Conservation (phyloP, 2,888 invertebrate genomes). For the Calliphora vomitoria region DNA sequence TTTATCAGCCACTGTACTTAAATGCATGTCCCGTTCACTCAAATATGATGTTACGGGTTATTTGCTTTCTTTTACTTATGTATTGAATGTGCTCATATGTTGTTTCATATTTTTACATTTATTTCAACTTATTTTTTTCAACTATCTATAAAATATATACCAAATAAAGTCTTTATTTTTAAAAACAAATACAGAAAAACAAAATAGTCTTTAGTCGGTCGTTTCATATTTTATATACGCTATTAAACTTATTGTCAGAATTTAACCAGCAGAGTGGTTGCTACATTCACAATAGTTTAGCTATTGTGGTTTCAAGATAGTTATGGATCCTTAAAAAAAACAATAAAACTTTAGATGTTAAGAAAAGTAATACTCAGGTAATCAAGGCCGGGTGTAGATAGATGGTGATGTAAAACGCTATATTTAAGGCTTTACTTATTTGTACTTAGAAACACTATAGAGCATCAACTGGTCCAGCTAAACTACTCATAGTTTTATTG, state of each 20-base stretch:
- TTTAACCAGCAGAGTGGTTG: not conserved
- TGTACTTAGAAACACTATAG: too few species aligned
- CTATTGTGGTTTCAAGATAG: too few species aligned
- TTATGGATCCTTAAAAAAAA: too few species aligned
- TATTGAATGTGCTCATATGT: conserved; percentile 32
- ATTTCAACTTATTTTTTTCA: conserved; percentile 19
- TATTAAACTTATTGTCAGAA: conserved; percentile 5
- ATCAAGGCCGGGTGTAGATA: too few species aligned
- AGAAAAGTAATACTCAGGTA: too few species aligned
- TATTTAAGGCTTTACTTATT: too few species aligned
- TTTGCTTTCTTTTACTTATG: conserved; percentile 60
- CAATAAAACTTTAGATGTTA: too few species aligned
- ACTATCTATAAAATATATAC: conserved; percentile 10
- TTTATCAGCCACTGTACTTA: conserved; percentile 8
- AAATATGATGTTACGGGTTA: conserved; percentile 64
- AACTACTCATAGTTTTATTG: not conserved
- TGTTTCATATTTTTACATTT: conserved; percentile 33
- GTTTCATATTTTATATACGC: conserved; percentile 33
- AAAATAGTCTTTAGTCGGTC: conserved; percentile 1
- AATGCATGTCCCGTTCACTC: conserved; percentile 41
- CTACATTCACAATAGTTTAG: not conserved
- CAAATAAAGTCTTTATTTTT: conserved; percentile 1
- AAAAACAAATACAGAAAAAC: not conserved
- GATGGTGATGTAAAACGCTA: too few species aligned
- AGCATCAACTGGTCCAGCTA: too few species aligned